Base-by-base conservation (phyloP, 2,797 vertebrate species). In the Ceryle rudis region DNA sequence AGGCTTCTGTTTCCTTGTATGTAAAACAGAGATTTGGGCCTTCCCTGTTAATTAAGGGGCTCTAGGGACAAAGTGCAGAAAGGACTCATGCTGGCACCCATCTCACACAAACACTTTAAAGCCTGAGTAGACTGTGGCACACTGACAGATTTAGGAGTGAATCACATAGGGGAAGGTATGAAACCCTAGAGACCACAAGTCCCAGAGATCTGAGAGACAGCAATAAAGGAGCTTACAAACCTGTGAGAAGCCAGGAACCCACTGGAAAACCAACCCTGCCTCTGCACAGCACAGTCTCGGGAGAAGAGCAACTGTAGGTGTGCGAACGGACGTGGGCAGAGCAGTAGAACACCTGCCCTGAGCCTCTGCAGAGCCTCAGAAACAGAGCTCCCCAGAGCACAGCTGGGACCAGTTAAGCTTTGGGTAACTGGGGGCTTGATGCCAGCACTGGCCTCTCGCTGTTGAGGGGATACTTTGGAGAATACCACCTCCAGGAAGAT, bases 261-360 rank as follows among this genome's bases (percentile, higher is more conserved):
- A 0, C 73, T 90, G 83, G 74, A 79, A 67, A 87, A n/a, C 64
- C 57, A 60, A 5, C 14, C 4, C 16, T 74, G 41, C 51, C 82
- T 44, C 71, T 37, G 14, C 55, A 75, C 18, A 0, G 0, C 39
- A 47, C 0, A 0, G 42, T 26, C 31, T 35, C n/a, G 8, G 42
- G 58, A 78, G 64, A 42, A 75, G 39, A 67, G 21, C 15, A 35
- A 26, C 11, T 7, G 20, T 81, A 82, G 90, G 81, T 81, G 84
- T 77, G 71, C 47, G 44, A 81, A 87, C 49, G 84, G 58, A 66
- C 6, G 0, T 4, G 0, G 8, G 26, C 74, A 86, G 69, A 87
- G 33, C 47, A 31, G 49, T 12, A 1, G 14, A 51, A 44, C 39
- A 77, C 86, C 88, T 86, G 46, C 23, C 33, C 64, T 0, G 0